Conservation (phyloP, 2,797 vertebrate genomes). For the Chelonia mydas region DNA sequence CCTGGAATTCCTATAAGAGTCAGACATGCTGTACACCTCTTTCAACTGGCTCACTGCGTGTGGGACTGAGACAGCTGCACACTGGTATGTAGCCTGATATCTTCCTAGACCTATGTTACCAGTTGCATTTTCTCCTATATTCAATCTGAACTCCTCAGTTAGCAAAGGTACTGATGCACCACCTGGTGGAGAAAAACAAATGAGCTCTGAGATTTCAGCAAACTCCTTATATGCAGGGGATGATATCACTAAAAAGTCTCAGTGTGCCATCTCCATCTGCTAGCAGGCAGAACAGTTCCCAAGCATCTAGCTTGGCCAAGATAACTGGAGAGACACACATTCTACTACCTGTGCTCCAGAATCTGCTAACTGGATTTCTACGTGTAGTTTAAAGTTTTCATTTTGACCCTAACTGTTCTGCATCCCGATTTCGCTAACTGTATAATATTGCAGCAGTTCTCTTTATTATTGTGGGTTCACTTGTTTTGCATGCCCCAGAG, state of each 20-base stretch:
- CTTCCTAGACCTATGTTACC: neutral
- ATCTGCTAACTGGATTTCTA: neutral
- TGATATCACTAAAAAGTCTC: neutral
- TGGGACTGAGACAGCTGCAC: neutral
- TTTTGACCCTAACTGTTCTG: neutral
- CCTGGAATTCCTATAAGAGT: neutral
- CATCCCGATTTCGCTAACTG: neutral
- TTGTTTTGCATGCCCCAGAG: neutral
- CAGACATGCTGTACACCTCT: neutral
- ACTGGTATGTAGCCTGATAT: neutral
- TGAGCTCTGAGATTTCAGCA: neutral
- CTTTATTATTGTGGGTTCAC: neutral
- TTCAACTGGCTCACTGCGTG: neutral
- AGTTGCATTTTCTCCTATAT: neutral
- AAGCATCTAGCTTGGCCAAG: neutral
- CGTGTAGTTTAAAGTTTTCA: neutral
- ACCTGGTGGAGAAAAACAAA: conserved; percentile 56
- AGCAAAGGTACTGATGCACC: conserved; percentile 50
- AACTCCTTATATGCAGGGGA: neutral
- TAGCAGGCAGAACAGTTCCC: neutral
- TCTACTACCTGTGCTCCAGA: neutral
- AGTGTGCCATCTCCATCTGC: neutral
- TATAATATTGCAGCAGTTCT: neutral
- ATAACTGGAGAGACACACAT: too few species aligned
- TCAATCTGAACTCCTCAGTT: neutral